Evolutionary conservation across 2,797 vertebrate species (phyloP), one percentile per base, ranked within the genome.

Genomic region (Babyrousa celebensis): DNA sequence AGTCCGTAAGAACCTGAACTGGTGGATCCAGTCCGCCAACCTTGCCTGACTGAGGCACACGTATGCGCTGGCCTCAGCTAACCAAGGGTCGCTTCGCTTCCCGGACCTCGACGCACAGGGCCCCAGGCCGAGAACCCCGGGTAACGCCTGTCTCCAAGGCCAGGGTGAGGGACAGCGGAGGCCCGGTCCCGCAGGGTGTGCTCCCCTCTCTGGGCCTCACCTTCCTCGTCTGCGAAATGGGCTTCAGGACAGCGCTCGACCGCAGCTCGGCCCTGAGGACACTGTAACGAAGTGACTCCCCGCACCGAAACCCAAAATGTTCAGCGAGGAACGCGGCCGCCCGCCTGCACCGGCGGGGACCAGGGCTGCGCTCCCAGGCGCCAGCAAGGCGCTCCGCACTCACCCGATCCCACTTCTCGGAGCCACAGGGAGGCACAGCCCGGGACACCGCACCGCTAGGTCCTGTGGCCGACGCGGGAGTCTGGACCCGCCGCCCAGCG

Each of bases 11-110:
- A 72, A 21, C 48, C 65, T 58, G 43, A 96, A 95, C 91, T 75
- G 29, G 80, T 82, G 58, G 83, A 94, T 95, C 95, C 88, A 52
- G 85, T 75, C 17, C 29, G 25, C 74, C 43, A 82, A 56, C 95
- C 80, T 89, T 77, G 32, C 74, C 83, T 5, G 29, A 20, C 0
- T n/a, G 15, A 63, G 29, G 25, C 9, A 18, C 23, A 3, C 4
- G 74, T 48, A 6, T 65, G 52, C 60, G 72, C 32, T 58, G 67
- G 60, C 71, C 78, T 67, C 52, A 15, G 60, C 40, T 21, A 68
- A 85, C 21, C 77, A 87, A 90, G n/a, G 84, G 74, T 70, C 87
- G 52, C 63, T 58, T 25, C 52, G 77, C 36, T 95, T 67, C 86
- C 63, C n/a, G n/a, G 70, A 80, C 58, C 58, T 40, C 1, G n/a